phyloP scores from a whole-genome alignment of 2,888 invertebrate species.

The Gymnocheta viridis region DNA sequence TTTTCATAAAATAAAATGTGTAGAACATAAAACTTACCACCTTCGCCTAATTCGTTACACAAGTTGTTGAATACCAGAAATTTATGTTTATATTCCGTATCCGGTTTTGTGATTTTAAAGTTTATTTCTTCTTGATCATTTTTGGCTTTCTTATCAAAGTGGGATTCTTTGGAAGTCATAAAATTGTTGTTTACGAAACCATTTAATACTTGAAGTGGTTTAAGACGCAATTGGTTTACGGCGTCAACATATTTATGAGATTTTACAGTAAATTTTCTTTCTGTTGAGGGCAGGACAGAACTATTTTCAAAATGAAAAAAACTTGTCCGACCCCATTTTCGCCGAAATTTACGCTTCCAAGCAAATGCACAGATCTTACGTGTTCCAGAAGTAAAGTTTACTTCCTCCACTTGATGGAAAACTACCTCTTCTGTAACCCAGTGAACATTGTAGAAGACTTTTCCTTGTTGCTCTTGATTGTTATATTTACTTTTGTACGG shows the following conservation, averaged over 20 bases:
- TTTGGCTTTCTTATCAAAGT: neutral
- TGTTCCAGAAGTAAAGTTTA: slow-evolving; percentile 69
- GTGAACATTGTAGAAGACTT: neutral
- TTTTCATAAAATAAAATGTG: neutral
- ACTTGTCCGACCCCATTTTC: neutral
- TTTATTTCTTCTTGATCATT: slow-evolving; percentile 19
- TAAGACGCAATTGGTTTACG: neutral
- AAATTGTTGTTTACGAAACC: slow-evolving; percentile 45
- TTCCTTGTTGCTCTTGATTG: neutral
- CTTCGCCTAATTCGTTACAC: slow-evolving; percentile 2
- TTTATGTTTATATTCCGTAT: slow-evolving; percentile 29
- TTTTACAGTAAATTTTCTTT: slow-evolving; percentile 65
- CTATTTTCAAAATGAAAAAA: neutral
- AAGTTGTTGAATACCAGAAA: slow-evolving; percentile 4
- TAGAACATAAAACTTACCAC: slow-evolving; percentile 42
- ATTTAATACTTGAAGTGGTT: neutral
- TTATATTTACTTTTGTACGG: neutral
- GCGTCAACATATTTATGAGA: slow-evolving; percentile 1
- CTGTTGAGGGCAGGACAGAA: slow-evolving; percentile 38
- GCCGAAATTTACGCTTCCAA: slow-evolving; percentile 72
- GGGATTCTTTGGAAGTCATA: slow-evolving; percentile 24
- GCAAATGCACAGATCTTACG: slow-evolving; percentile 70
- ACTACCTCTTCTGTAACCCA: slow-evolving; percentile 71
- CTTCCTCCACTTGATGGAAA: slow-evolving; percentile 71
- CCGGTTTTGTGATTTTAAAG: slow-evolving; percentile 10